These are phyloP conservation scores for Melanerpes formicivorus DNA, from an alignment of 2,113 vertebrate genomes.

Conservation along the genomic window DNA sequence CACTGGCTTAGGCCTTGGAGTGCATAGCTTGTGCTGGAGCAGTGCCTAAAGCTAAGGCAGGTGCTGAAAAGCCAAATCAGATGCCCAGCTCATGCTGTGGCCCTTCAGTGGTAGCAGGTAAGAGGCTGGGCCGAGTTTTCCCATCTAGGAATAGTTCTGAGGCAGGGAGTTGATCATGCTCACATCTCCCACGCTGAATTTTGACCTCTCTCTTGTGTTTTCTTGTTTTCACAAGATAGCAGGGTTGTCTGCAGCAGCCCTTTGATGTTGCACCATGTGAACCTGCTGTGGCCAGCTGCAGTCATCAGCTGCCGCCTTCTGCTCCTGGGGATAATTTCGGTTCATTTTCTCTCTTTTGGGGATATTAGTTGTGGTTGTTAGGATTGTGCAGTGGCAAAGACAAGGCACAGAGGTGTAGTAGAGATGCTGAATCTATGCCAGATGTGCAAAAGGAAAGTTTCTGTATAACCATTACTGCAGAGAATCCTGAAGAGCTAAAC, in stretches of 20 bases:
- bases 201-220: rapidly evolving
- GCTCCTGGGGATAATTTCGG: neutral
- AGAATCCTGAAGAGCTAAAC: neutral
- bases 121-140: rapidly evolving
- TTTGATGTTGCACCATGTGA: neutral
- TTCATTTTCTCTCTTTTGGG: too few relatives aligned
- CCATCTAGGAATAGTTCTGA: neutral
- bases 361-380: neutral
- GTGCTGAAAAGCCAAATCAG: neutral
- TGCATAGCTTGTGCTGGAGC: rapidly evolving
- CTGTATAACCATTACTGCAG: neutral
- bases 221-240: too few relatives aligned
- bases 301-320: neutral
- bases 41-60: neutral
- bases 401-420: neutral
- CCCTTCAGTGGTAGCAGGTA: neutral
- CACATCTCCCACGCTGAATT: rapidly evolving
- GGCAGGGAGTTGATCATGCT: rapidly evolving
- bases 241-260: neutral
- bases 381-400: neutral
- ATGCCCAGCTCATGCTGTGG: neutral
- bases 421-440: neutral
- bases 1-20: neutral
- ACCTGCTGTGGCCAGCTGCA: rapidly evolving
- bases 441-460: neutral